phyloP scores from a whole-genome alignment of 2,888 invertebrate genomes.

The Pollenia labialis region DNA sequence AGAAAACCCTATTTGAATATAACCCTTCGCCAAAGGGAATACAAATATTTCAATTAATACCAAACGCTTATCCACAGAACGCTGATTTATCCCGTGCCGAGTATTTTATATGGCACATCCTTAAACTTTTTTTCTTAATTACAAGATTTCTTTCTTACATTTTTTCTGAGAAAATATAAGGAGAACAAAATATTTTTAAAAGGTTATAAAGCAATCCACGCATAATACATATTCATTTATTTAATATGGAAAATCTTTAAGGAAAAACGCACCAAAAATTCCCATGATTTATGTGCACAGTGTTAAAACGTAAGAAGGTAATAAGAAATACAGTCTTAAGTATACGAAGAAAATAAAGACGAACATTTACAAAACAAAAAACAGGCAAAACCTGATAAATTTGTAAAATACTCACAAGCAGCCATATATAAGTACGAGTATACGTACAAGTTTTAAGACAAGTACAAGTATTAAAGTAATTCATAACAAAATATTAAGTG shows the following conservation, averaged over 20 bases:
- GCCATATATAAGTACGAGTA: not conserved
- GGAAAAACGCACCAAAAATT: not conserved
- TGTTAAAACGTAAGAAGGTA: not conserved
- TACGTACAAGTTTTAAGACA: not conserved
- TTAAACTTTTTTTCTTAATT: constrained; percentile 1
- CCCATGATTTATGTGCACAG: not conserved
- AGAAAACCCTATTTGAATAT: too few species aligned
- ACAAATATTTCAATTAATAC: too few species aligned
- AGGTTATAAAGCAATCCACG: constrained; percentile 4
- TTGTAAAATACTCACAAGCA: not conserved
- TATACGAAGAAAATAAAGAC: not conserved
- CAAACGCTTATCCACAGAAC: too few species aligned
- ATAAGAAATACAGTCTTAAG: not conserved
- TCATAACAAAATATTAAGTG: constrained; percentile 41
- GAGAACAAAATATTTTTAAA: constrained; percentile 9
- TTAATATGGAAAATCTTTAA: not conserved
- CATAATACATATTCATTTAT: not conserved
- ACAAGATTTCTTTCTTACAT: not conserved
- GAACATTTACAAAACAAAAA: too few species aligned
- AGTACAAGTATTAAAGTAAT: not conserved
- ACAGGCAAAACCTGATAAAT: not conserved
- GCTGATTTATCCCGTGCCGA: too few species aligned
- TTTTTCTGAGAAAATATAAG: not conserved
- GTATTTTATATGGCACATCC: not conserved
- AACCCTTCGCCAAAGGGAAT: too few species aligned